Evolutionary conservation across 2,113 vertebrate species (phyloP), one percentile per base, ranked within the genome.

Genomic region (Larimichthys crocea): DNA sequence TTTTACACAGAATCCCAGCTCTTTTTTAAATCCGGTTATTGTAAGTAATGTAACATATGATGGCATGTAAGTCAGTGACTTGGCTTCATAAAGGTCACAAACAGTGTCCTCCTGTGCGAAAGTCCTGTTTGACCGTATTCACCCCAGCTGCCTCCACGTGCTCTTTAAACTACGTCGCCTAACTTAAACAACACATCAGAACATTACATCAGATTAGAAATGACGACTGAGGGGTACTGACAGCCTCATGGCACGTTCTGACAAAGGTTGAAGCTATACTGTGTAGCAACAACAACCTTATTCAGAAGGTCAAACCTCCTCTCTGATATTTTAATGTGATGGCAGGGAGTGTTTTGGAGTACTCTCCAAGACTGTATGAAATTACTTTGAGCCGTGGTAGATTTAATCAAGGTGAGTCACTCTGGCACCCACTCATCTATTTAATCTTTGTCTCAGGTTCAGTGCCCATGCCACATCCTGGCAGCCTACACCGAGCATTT

Each of bases 371-470:
- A 75, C 26, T 49, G 16, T 57, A 14, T 71, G 74, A 66, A 84
- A 88, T 76, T 29, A 76, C 74, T 53, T 55, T 55, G 17, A 73
- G 62, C 40, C 1, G 19, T 12, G 46, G 55, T 50, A 40, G 64
- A 83, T 89, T 88, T 84, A 91, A 90, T 88, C 80, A 89, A 80
- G 83, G 77, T 79, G 75, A 86, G 79, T 88, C 75, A 82, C 71
- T 80, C 63, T 72, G 75, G 69, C 75, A 67, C 42, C 63, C 60
- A 48, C 79, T 75, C 66, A 78, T 88, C 68, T 78, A 76, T 88
- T 71, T 78, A 80, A 90, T 91, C 71, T 83, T 73, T 85, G 73
- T 72, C 70, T 77, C 69, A 76, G 80, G 70, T 88, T 66, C 72
- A 81, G 42, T 74, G 22, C 53, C 35, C 73, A 53, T 70, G 49